Evolutionary conservation across 2,888 invertebrate species (phyloP), one percentile per base, ranked within the genome.

Genomic region (Bhutanitis thaidina): DNA sequence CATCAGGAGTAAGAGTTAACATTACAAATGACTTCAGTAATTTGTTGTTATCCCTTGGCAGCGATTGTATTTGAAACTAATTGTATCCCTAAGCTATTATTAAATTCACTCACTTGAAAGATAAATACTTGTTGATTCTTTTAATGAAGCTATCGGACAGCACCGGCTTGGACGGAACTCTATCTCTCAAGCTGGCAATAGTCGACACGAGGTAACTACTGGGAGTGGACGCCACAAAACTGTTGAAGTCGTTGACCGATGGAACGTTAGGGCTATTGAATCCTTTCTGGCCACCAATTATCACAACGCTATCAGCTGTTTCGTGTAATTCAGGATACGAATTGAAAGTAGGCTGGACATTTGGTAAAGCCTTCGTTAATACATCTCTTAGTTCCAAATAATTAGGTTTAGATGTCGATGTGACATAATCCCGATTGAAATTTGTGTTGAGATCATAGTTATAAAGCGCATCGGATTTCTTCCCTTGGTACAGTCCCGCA

Each of bases 61-160:
- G 27, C 13, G 27, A 13, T n/a, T 25, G n/a, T 25, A 13, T 8
- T 39, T 27, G 7, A 8, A 39, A 30, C 43, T 9, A 43, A 41
- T 43, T 32, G 16, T 32, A 16, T 43, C 43, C 15, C 9, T 32
- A 2, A 32, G 30, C 32, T 32, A 32, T 15, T 5, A 16, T 2
- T 12, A 12, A 35, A 34, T 15, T 43, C 30, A 5, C 34, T 56
- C 58, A 66, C 47, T 65, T 67, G 60, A 74, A 87, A 38, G 63
- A 71, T 54, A 89, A 71, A 72, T 89, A 89, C 57, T 80, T 85
- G 61, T 84, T 85, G 29, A 88, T 83, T 52, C 76, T 81, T 56
- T 79, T 71, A 25, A 88, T 76, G 64, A 74, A 88, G 34, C 70
- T 72, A 44, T 71, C 64, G 0, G 81, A 78, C 4, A 88, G 59